Percentiles rank a stretch among this genome's conserved stretches.
phyloP scores from a whole-genome alignment of 2,797 vertebrate genomes.

The Hemibagrus guttatus region DNA sequence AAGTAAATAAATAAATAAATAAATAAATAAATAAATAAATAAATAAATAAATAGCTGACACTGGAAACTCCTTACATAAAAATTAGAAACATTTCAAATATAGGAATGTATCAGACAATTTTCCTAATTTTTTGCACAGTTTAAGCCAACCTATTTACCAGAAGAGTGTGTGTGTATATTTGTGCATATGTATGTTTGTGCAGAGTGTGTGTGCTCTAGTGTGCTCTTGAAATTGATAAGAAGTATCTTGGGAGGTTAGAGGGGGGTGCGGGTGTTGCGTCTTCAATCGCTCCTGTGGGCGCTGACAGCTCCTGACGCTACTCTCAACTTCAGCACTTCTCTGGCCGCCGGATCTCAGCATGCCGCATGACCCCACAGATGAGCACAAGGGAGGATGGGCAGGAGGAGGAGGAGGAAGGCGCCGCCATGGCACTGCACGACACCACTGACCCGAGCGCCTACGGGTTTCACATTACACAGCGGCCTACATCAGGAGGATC shows the following conservation, averaged over 20 bases:
- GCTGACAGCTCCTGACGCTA: constrained; percentile 80
- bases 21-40: not conserved
- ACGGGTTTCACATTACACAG: constrained; percentile 77
- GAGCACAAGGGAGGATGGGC: not conserved
- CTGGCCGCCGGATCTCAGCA: constrained; percentile 78
- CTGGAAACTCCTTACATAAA: not conserved
- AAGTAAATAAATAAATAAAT: not conserved
- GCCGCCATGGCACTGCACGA: constrained; percentile 77
- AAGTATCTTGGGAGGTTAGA: constrained; percentile 74
- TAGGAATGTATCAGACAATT: not conserved
- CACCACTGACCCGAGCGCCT: constrained; percentile 65
- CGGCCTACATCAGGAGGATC: constrained; percentile 59
- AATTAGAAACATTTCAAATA: not conserved
- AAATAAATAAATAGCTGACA: not conserved
- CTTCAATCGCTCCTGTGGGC: constrained; percentile 75
- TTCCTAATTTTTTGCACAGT: not conserved
- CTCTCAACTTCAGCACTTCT: constrained; percentile 80
- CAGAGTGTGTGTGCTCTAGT: not conserved
- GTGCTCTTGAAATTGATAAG: constrained; percentile 52
- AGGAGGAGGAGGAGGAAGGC: constrained; percentile 71
- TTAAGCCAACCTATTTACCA: not conserved
- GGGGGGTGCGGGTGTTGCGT: constrained; percentile 65
- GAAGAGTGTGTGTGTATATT: constrained; percentile 15
- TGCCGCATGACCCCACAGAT: constrained; percentile 78
- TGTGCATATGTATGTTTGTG: not conserved